Conservation (phyloP, 2,888 invertebrate genomes). For the Hartigia nigra region DNA sequence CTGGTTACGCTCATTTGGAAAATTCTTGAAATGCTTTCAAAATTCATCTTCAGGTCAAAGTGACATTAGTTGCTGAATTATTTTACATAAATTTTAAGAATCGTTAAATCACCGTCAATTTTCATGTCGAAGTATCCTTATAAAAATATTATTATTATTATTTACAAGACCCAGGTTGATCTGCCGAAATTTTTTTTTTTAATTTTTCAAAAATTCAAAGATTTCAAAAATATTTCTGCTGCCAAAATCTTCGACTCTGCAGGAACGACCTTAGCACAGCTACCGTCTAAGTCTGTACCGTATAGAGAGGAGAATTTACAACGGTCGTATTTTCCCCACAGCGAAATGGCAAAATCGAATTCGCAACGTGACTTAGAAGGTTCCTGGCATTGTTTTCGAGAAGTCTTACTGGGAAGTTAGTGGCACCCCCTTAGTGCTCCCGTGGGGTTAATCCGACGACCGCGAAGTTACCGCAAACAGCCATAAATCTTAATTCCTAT, state of each 20-base stretch:
- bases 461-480: slow-evolving; percentile 49
- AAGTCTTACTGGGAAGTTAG: slow-evolving; percentile 20
- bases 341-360: background rate
- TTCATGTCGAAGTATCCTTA: background rate
- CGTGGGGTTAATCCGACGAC: slow-evolving; percentile 50
- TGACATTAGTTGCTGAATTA: too few species aligned
- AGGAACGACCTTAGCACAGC: background rate
- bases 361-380: background rate
- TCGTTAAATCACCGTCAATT: background rate
- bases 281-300: background rate
- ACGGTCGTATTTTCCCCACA: background rate
- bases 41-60: background rate
- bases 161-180: background rate
- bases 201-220: background rate
- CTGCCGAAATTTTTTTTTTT: background rate
- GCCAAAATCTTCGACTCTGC: background rate
- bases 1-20: slow-evolving; percentile 42
- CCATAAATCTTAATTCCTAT: slow-evolving; percentile 44
- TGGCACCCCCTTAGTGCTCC: slow-evolving; percentile 31
- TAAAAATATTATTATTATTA: background rate
- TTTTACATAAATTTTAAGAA: too few species aligned
- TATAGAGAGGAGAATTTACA: background rate
- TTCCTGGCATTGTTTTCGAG: background rate
- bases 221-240: background rate
- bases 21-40: slow-evolving; percentile 11